A percentile compares a stretch with the other conserved stretches of the same genome.
phyloP scores from a whole-genome alignment of 2,797 vertebrate species.

The Halcyon leucocephala region DNA sequence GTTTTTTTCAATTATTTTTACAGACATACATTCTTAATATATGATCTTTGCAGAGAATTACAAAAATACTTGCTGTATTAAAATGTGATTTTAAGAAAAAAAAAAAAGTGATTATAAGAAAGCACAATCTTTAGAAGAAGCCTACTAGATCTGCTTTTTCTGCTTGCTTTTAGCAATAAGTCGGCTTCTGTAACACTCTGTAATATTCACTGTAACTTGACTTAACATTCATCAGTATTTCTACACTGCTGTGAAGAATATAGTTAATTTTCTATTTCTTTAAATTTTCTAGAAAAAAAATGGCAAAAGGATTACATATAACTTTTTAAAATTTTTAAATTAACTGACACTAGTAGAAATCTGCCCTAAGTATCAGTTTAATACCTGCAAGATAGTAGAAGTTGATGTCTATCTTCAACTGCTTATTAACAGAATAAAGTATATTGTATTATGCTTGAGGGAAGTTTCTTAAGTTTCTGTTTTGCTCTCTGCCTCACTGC shows the following conservation, averaged over 20 bases:
- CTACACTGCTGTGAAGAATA: neutral
- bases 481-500: neutral
- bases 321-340: neutral
- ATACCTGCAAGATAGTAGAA: neutral
- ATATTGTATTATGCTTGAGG: neutral
- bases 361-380: neutral
- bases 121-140: neutral
- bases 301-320: neutral
- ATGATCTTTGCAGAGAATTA: neutral
- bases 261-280: neutral
- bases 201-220: neutral
- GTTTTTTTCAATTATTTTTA: neutral
- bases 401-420: neutral
- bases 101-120: neutral
- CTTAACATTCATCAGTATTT: neutral
- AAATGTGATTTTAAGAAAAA: neutral
- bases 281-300: neutral
- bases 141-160: neutral
- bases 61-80: neutral
- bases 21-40: neutral
- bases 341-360: neutral
- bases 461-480: conserved; percentile 1
- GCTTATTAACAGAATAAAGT: neutral
- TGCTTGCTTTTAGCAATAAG: neutral
- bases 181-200: neutral